Evolutionary conservation across 2,797 vertebrate species (phyloP), one percentile per base, ranked within the genome.

Genomic region (Moxostoma hubbsi): DNA sequence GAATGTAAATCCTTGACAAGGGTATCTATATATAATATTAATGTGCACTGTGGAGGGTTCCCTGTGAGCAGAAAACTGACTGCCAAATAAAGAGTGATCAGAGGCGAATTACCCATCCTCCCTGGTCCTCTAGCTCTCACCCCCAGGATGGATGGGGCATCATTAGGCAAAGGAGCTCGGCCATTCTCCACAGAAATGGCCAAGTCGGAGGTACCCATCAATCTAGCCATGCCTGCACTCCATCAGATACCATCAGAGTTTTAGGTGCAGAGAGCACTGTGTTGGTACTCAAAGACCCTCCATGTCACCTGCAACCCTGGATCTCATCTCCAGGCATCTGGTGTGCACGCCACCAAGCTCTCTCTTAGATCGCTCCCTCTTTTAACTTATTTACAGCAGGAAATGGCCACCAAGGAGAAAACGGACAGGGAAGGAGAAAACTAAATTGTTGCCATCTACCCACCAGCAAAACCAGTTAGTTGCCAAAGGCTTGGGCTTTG

Each of bases 11-110:
- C 93, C 93, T 94, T 95, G 96, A 97, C 97, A 98, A 96, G 94
- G 95, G 94, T 96, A 97, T 98, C 96, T 97, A 96, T 98, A 97
- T 97, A 97, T 96, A 98, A 97, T 98, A 98, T 97, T 96, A 96
- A 97, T 97, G 94, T 95, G 87, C 86, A 76, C 94, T 83, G 85
- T 92, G 92, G 92, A 95, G 93, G 93, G 93, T 94, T 94, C 92
- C 88, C 92, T 93, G 87, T 90, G 92, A 93, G 90, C 91, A 86
- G 83, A 85, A 89, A 90, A 93, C 86, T 91, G 92, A 78, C 93
- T 94, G 95, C 95, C 95, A 96, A 96, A 95, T 95, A 94, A 95
- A 94, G 93, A 95, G 94, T 92, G 91, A 96, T 94, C 93, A 89
- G 94, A 94, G 92, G 89, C 86, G 90, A 86, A 92, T 93, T 90